A percentile compares a stretch with the other conserved stretches of the same genome.
Evolutionary conservation across 2,797 vertebrate species (phyloP).

Genomic region (Gephyroberyx darwinii): DNA sequence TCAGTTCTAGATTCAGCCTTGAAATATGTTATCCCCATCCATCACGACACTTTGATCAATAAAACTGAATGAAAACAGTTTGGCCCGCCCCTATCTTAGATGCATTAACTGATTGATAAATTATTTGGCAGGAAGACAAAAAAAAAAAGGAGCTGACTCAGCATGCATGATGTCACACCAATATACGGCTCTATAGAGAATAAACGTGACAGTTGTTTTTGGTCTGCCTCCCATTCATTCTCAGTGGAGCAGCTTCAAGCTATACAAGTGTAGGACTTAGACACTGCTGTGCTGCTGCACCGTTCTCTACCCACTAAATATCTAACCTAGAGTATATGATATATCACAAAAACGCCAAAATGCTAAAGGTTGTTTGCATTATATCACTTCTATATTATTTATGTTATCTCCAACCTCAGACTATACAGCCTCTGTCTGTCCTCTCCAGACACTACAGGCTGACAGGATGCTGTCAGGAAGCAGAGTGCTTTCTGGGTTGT

Average conservation of each 20-base stretch:
- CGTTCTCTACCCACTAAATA: too few relatives aligned
- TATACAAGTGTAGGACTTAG: too few relatives aligned
- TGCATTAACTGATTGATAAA: not conserved
- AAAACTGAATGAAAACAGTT: not conserved
- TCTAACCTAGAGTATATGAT: too few relatives aligned
- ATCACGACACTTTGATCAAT: not conserved
- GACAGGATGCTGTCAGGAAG: slow-evolving; percentile 30
- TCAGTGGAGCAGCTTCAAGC: too few relatives aligned
- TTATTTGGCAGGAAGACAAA: too few relatives aligned
- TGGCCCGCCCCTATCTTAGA: not conserved
- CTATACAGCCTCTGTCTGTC: not conserved
- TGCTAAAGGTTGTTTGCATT: too few relatives aligned
- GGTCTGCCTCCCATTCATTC: not conserved
- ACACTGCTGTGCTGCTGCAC: too few relatives aligned
- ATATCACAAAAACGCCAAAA: too few relatives aligned
- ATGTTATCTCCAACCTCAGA: not conserved
- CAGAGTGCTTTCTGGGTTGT: slow-evolving; percentile 24
- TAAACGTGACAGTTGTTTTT: not conserved
- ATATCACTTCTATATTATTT: too few relatives aligned
- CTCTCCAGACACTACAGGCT: not conserved
- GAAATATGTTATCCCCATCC: not conserved
- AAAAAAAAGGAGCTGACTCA: too few relatives aligned
- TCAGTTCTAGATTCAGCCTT: not conserved
- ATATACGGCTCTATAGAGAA: too few relatives aligned
- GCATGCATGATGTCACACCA: too few relatives aligned